Conservation (phyloP, 2,113 vertebrate genomes). For the Callaeas wilsoni region DNA sequence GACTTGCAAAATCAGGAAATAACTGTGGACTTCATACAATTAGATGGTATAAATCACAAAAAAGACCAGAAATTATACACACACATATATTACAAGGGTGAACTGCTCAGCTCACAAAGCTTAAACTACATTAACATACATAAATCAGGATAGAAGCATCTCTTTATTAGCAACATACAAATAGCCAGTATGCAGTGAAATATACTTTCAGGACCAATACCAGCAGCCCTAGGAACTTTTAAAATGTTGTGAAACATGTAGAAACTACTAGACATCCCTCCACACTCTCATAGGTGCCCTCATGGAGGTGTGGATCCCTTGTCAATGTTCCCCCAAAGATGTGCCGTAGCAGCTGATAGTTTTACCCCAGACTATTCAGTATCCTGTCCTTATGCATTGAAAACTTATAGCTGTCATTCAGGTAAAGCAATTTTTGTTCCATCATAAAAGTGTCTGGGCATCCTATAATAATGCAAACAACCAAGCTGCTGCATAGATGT, state of each 20-base stretch:
- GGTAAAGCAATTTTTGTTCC: neutral
- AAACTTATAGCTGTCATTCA: neutral
- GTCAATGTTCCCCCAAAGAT: neutral
- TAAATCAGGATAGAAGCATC: neutral
- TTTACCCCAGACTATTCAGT: neutral
- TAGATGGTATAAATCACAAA: neutral
- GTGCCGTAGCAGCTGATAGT: rapidly evolving
- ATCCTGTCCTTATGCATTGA: neutral
- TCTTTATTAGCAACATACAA: neutral
- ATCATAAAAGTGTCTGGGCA: neutral
- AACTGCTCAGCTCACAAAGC: neutral
- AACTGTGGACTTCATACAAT: neutral
- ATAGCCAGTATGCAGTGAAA: neutral
- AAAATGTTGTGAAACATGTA: neutral
- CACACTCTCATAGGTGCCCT: no score
- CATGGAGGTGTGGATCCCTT: rapidly evolving
- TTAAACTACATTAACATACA: neutral
- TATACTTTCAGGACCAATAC: neutral
- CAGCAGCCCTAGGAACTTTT: neutral
- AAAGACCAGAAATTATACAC: neutral
- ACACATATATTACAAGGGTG: neutral
- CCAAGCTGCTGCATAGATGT: rapidly evolving
- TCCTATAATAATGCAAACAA: neutral
- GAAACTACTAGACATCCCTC: neutral
- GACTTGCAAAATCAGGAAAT: neutral